These are phyloP conservation scores for Yponomeuta cagnagella DNA, from an alignment of 2,888 invertebrate genomes.

Conservation along the genomic window DNA sequence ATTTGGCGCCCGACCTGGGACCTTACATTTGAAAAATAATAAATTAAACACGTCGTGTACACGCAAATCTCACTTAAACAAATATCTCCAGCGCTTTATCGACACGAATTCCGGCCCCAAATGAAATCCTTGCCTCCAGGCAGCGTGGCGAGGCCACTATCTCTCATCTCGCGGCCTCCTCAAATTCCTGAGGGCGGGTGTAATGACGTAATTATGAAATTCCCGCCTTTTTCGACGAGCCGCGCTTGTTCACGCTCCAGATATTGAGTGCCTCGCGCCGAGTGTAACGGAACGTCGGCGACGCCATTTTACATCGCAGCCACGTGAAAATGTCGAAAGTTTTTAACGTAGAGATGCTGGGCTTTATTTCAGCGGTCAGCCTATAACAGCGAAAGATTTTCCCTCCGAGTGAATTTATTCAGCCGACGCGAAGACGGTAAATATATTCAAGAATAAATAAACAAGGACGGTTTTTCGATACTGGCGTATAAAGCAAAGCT, in stretches of 20 bases:
- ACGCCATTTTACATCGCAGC: not conserved
- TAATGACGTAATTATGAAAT: constrained; percentile 57
- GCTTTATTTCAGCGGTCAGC: not conserved
- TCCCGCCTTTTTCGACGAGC: constrained; percentile 31
- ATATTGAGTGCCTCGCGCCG: constrained; percentile 17
- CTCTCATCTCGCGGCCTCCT: constrained; percentile 21
- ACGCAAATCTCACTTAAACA: not conserved
- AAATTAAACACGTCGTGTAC: not conserved
- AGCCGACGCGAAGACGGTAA: not conserved
- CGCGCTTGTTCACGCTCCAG: constrained; percentile 16
- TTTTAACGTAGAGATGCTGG: not conserved
- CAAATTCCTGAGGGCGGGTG: constrained; percentile 31
- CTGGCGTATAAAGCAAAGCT: constrained; percentile 15
- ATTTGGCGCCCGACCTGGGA: not conserved
- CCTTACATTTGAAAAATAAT: not conserved
- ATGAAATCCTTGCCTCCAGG: not conserved
- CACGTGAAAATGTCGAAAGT: not conserved
- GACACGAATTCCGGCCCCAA: not conserved
- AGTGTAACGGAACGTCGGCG: constrained; percentile 6
- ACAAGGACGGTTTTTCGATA: not conserved
- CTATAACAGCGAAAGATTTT: not conserved
- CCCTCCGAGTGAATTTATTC: not conserved
- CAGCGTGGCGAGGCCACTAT: constrained; percentile 7
- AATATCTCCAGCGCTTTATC: not conserved
- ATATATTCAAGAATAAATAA: not conserved